A percentile compares a stretch with the other conserved stretches of the same genome.
Evolutionary conservation across 2,888 invertebrate genomes (phyloP).

Genomic region (Macropis europaea): DNA sequence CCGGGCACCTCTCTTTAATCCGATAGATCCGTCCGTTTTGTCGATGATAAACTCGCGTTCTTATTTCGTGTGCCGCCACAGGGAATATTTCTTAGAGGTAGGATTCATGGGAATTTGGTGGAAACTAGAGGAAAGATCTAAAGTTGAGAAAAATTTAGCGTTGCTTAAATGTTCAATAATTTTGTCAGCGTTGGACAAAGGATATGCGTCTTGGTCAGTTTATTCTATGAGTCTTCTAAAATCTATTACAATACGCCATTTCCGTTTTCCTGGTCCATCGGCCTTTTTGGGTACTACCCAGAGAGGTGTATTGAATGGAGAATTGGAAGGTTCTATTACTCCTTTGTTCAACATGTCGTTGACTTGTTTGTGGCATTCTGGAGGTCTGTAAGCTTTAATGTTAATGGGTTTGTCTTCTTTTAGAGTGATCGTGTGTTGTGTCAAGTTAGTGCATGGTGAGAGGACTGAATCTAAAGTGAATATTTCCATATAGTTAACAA

Average conservation of each 20-base stretch:
- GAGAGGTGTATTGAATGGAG: background rate
- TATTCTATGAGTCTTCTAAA: background rate
- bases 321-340: background rate
- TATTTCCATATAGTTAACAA: background rate
- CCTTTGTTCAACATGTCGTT: slow-evolving; percentile 4
- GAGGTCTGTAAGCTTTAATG: background rate
- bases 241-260: background rate
- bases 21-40: too few species aligned
- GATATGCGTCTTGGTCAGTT: background rate
- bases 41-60: too few species aligned
- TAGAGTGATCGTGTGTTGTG: background rate
- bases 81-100: background rate
- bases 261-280: background rate
- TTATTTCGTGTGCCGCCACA: too few species aligned
- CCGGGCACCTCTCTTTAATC: too few species aligned
- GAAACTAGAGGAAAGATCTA: background rate
- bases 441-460: background rate
- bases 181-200: background rate
- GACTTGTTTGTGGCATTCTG: slow-evolving; percentile 7
- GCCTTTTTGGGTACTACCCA: background rate
- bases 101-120: slow-evolving; percentile 4
- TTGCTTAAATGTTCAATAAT: slow-evolving; percentile 61
- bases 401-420: background rate
- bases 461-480: background rate
- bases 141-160: slow-evolving; percentile 1